Evolutionary conservation across 2,888 invertebrate genomes (phyloP).

Genomic region (Pandemis heparana): DNA sequence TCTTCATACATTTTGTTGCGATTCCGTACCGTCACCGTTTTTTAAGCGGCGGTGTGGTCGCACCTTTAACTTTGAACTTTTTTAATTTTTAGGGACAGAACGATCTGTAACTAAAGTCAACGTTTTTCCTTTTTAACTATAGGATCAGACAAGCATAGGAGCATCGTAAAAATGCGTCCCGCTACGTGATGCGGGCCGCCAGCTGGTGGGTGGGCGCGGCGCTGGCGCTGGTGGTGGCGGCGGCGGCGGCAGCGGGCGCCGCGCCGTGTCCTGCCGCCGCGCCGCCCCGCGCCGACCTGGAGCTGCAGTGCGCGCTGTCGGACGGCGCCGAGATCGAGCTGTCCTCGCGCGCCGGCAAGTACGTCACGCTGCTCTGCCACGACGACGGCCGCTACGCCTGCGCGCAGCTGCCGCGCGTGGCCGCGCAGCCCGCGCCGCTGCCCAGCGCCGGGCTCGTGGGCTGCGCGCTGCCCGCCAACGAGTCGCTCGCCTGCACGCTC

Average conservation of each 20-base stretch:
- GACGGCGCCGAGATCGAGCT: conserved; percentile 25
- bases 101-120: not conserved
- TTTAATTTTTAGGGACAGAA: too few species aligned
- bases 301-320: conserved; percentile 20
- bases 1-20: too few species aligned
- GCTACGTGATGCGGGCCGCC: conserved; percentile 3
- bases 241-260: conserved; percentile 24
- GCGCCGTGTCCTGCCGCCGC: not conserved
- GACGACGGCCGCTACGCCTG: conserved; percentile 18
- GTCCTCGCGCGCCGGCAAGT: conserved; percentile 15
- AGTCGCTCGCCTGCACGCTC: conserved; percentile 33
- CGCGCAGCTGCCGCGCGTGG: conserved; percentile 20
- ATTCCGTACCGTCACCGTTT: too few species aligned
- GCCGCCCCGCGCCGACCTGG: conserved; percentile 18
- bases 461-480: conserved; percentile 29
- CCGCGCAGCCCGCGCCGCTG: conserved; percentile 21
- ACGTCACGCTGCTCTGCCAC: conserved; percentile 28
- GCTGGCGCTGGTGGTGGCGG: conserved; percentile 6
- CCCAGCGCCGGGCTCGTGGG: conserved; percentile 7
- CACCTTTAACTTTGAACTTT: too few species aligned
- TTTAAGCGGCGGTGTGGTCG: too few species aligned
- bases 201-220: not conserved
- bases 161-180: conserved; percentile 1
- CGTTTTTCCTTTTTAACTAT: conserved; percentile 11
- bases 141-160: not conserved